These are phyloP conservation scores for Trachelus iudaicus DNA, from an alignment of 2,888 invertebrate species.

Conservation along the genomic window DNA sequence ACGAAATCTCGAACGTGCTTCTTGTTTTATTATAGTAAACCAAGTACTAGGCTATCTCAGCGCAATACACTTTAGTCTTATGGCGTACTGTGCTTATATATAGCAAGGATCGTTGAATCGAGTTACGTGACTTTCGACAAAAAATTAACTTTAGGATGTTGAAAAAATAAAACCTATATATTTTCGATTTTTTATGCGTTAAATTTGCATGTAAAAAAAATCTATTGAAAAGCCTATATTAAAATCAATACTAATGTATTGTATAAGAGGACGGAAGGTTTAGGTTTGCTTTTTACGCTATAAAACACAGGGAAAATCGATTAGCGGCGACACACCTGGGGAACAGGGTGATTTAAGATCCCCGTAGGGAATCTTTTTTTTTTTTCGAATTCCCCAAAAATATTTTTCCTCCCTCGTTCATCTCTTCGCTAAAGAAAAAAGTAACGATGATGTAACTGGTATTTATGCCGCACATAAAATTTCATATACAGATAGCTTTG, in stretches of 20 bases:
- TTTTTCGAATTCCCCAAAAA: background rate
- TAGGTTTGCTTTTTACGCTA: background rate
- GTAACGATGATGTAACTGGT: background rate
- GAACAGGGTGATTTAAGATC: background rate
- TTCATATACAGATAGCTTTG: background rate
- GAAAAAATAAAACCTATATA: background rate
- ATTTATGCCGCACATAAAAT: background rate
- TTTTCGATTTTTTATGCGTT: background rate
- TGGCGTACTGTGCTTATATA: background rate
- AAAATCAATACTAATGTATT: background rate
- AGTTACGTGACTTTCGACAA: background rate
- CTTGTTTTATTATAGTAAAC: background rate
- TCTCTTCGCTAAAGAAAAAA: background rate
- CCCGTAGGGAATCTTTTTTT: background rate
- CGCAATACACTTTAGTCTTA: background rate
- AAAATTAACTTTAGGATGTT: background rate
- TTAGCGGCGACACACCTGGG: background rate
- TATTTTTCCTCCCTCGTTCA: background rate
- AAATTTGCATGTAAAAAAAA: background rate
- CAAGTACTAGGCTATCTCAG: background rate
- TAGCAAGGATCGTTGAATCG: background rate
- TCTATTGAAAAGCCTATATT: background rate
- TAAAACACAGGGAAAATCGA: background rate
- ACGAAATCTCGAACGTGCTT: background rate
- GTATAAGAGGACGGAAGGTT: background rate